Base-by-base conservation (phyloP, 2,888 invertebrate species). In the Hypolimnas misippus region DNA sequence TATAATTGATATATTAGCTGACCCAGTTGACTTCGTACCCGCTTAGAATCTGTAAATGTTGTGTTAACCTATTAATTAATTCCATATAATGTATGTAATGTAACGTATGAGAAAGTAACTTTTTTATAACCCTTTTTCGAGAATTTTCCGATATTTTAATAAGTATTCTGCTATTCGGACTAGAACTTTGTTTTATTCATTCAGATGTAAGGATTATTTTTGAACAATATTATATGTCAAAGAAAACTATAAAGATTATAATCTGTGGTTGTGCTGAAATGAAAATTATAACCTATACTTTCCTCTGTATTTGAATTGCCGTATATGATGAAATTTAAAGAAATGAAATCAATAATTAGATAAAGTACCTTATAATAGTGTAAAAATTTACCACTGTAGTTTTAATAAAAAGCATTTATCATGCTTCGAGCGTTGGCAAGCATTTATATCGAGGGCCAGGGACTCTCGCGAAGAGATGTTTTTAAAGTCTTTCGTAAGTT, bases 401-500 rank as follows among this genome's bases (percentile, higher is more conserved):
- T 29, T 62, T 10, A 19, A 21, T 46, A 25, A 49, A 44, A 51
- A 38, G 31, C 42, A 42, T 31, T 54, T 58, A 72, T 66, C 51
- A 72, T 72, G 72, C 62, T 72, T 40, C 67, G 72, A 65, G 66
- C 66, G 17, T 42, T 72, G 44, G 64, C 67, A 29, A 70, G 63
- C 63, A 65, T 70, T 64, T 72, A 66, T 56, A 53, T 69, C 29
- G 69, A 72, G 56, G 62, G 70, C 33, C 69, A 66, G 53, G 50
- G 29, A 61, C 46, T 60, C 51, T 56, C 57, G 25, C 63, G 69
- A 60, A 63, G 66, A 21, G 71, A 72, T 70, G 64, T 64, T 52
- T 65, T 67, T 58, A 67, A 70, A 68, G 51, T 67, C 46, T 67
- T 68, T 56, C 68, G 72, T 72, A 61, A 70, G 72, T 72, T 38